phyloP scores from a whole-genome alignment of 2,113 vertebrate genomes.

The Panthera leo region DNA sequence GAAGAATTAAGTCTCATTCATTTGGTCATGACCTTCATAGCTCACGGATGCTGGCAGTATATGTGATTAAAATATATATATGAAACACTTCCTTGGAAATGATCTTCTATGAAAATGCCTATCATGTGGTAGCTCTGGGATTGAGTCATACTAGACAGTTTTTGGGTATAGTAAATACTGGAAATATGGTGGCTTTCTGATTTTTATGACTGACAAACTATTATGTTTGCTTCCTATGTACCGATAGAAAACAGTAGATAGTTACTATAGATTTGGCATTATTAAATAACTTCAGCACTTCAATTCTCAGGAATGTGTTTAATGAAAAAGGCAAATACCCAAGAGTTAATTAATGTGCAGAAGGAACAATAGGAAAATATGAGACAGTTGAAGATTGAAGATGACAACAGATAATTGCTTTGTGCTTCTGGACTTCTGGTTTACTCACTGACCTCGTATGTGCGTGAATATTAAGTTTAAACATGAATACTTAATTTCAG shows the following conservation, averaged over 20 bases:
- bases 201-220: not conserved
- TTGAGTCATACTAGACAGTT: conserved; percentile 13
- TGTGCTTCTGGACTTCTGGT: not conserved
- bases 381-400: not conserved
- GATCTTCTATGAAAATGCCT: conserved; percentile 26
- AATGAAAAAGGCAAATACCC: conserved; percentile 1
- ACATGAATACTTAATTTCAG: not conserved
- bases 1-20: conserved; percentile 27
- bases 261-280: not conserved
- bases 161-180: not conserved
- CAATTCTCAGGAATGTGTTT: not conserved
- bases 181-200: not conserved
- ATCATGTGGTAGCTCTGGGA: not conserved
- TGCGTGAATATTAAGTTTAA: not conserved
- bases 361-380: not conserved
- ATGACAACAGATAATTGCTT: not conserved
- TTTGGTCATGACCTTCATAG: not conserved
- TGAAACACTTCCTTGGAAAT: conserved; percentile 39
- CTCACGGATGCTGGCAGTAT: not conserved
- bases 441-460: not conserved
- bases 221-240: conserved; percentile 8
- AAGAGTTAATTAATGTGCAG: not conserved
- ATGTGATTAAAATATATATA: conserved; percentile 15
- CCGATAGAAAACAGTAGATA: not conserved
- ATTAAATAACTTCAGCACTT: not conserved